Evolutionary conservation across 37 sponge, comb jelly and placozoan species (phyloP), one percentile per base, ranked within the genome.

Genomic region (Aplysina aerophoba): DNA sequence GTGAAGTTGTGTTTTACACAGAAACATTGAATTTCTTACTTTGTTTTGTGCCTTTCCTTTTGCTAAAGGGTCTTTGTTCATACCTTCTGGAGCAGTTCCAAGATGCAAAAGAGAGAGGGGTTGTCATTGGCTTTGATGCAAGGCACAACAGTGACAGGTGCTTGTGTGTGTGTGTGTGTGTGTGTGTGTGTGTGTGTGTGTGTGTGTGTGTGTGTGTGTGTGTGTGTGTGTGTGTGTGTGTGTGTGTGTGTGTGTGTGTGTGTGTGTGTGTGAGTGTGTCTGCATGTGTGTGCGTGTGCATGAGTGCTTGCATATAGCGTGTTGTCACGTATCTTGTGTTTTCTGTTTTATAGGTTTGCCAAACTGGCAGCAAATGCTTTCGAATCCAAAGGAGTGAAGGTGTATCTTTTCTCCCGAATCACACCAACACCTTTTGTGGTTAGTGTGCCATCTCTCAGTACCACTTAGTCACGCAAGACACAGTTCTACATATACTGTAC

Each of bases 41-140:
- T 44, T 44, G n/a, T n/a, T n/a, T n/a, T n/a, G n/a, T n/a, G n/a
- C n/a, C n/a, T n/a, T 44, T 11, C 8, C 50, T 44, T 44, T 44
- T 44, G 50, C 50, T 44, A 5, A 53, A 94, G 92, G 95, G 95
- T 25, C 82, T 94, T 53, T 82, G 87, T 33, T 67, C 84, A 17
- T 94, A 91, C 31, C 72, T 91, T 21, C 24, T 84, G 82, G 87
- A 91, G 85, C 73, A 85, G 75, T 91, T 91, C 66, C 81, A 85
- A 40, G 81, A 56, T 35, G 81, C 55, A 3, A 62, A 81, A 58
- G 71, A 61, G n/a, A 94, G 92, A 73, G 99, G 97, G 1, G 94
- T 99, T 78, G 92, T 89, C 8, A 60, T 99, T 67, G 99, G 99
- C 1, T 92, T 90, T 89, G 99, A 99, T 92, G 96, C 96, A 50